Conservation (phyloP, 2,797 vertebrate species). For the Coilia nasus region DNA sequence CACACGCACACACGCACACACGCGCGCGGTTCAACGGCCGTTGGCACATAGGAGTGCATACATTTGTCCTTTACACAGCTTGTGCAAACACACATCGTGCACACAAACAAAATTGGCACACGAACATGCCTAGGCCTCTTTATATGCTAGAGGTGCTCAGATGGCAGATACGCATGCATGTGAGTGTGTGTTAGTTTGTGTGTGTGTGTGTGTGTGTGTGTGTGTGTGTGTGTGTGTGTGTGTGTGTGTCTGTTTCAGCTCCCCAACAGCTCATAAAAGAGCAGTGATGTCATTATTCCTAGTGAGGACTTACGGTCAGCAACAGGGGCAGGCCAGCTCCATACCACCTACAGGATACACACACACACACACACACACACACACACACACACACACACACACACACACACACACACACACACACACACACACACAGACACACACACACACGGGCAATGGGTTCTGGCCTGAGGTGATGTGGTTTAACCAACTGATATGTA, state of each 20-base stretch:
- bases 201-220: too few relatives aligned
- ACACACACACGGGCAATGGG: too few relatives aligned
- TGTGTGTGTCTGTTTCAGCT: not conserved
- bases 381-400: slow-evolving; percentile 21
- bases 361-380: slow-evolving; percentile 30
- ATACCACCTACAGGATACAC: slow-evolving; percentile 19
- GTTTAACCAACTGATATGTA: too few relatives aligned
- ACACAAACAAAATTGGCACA: not conserved
- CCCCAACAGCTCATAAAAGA: not conserved
- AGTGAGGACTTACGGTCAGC: not conserved
- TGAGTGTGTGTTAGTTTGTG: not conserved
- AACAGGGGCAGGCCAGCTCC: slow-evolving; percentile 6
- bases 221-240: not conserved
- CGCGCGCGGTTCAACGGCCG: not conserved
- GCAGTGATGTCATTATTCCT: not conserved
- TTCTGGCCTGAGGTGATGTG: too few relatives aligned
- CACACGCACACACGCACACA: not conserved
- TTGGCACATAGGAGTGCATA: too few relatives aligned
- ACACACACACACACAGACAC: too few relatives aligned
- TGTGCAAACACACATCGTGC: not conserved
- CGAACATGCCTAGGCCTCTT: too few relatives aligned
- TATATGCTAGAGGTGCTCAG: too few relatives aligned
- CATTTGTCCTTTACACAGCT: not conserved
- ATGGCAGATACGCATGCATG: not conserved
- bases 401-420: too few relatives aligned